Conservation (phyloP, 2,113 vertebrate species). For the Ariopsis seemanni region DNA sequence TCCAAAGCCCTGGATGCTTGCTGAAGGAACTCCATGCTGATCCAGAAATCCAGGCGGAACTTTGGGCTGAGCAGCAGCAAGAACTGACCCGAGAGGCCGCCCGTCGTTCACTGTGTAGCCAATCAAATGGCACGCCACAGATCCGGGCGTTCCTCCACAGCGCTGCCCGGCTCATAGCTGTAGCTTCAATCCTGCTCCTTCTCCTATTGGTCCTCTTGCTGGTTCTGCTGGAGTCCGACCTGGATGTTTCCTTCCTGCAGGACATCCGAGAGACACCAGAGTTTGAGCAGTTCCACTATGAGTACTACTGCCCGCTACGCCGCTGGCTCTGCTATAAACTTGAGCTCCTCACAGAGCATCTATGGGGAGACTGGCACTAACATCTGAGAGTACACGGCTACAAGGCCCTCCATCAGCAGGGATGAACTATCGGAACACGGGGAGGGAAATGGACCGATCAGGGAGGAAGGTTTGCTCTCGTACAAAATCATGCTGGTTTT, state of each 20-base stretch:
- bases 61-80: slow-evolving; percentile 84
- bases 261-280: slow-evolving; percentile 97
- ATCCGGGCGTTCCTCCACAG: slow-evolving; percentile 86
- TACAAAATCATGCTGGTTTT: slow-evolving; percentile 25
- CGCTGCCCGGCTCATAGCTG: slow-evolving; percentile 78
- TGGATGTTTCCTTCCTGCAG: slow-evolving; percentile 94
- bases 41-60: slow-evolving; percentile 87
- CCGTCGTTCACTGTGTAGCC: slow-evolving; percentile 75
- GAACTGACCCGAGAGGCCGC: slow-evolving; percentile 84
- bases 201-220: slow-evolving; percentile 85
- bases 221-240: slow-evolving; percentile 92
- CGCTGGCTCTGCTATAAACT: slow-evolving; percentile 92
- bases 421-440: slow-evolving; percentile 28
- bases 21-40: slow-evolving; percentile 85
- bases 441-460: slow-evolving; percentile 4
- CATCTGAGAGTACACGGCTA: background rate
- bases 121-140: slow-evolving; percentile 79
- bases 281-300: slow-evolving; percentile 96
- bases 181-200: slow-evolving; percentile 71
- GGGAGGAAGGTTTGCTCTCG: slow-evolving; percentile 53
- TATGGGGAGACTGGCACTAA: slow-evolving; percentile 82
- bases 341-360: slow-evolving; percentile 79
- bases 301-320: slow-evolving; percentile 95
- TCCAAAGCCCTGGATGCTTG: slow-evolving; percentile 83
- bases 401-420: slow-evolving; percentile 21